These are phyloP conservation scores for Pheosia gnoma DNA, from an alignment of 2,888 invertebrate genomes.

Conservation along the genomic window DNA sequence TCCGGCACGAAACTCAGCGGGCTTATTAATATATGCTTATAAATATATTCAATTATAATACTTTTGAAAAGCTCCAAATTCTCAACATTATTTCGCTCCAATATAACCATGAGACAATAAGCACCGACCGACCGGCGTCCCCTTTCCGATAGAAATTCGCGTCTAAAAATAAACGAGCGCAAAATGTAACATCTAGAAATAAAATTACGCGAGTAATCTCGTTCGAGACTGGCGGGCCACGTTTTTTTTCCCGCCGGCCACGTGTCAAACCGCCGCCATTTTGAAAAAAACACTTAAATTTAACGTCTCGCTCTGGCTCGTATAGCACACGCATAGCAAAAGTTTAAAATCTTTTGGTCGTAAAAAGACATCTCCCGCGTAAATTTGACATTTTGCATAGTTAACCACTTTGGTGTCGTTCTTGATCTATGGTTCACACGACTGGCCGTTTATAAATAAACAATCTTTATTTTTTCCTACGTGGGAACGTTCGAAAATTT, in stretches of 20 bases:
- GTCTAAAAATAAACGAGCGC: conserved; percentile 58
- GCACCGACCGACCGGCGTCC: conserved; percentile 45
- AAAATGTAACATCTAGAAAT: conserved; percentile 71
- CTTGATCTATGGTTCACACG: conserved; percentile 25
- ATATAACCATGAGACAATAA: conserved; percentile 47
- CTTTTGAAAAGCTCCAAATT: too few relatives aligned
- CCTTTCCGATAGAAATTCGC: conserved; percentile 49
- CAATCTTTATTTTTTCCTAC: conserved; percentile 4
- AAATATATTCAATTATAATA: too few relatives aligned
- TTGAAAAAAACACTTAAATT: conserved; percentile 26
- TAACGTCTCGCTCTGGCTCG: conserved; percentile 16
- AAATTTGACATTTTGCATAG: neutral
- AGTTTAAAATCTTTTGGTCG: too few relatives aligned
- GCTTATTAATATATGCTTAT: too few relatives aligned
- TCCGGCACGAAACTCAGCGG: too few relatives aligned
- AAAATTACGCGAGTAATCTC: conserved; percentile 59
- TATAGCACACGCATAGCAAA: conserved; percentile 1
- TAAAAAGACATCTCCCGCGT: neutral
- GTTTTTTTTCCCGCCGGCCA: conserved; percentile 51
- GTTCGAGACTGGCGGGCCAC: conserved; percentile 36
- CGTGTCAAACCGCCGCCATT: conserved; percentile 48
- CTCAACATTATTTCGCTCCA: conserved; percentile 21
- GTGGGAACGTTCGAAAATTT: conserved; percentile 31
- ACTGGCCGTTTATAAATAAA: conserved; percentile 26
- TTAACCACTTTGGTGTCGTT: conserved; percentile 16